phyloP scores from a whole-genome alignment of 2,113 vertebrate species.

The Xiphophorus maculatus region DNA sequence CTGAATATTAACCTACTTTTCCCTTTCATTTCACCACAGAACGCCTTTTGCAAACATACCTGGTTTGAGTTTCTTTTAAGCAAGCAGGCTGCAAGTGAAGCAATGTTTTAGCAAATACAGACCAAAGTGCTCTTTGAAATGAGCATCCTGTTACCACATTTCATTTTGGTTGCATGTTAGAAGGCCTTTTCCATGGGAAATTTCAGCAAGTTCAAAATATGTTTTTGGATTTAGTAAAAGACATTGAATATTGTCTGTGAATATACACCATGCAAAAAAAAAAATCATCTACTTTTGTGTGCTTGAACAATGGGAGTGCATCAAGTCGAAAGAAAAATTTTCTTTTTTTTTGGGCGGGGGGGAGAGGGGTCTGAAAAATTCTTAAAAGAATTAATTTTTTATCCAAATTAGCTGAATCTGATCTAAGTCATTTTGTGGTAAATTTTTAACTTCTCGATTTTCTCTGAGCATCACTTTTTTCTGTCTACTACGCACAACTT shows the following conservation, averaged over 20 bases:
- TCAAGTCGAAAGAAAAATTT: neutral
- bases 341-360: no score
- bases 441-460: neutral
- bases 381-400: no score
- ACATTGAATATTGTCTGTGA: constrained; percentile 47
- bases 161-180: constrained; percentile 62
- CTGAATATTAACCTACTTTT: constrained; percentile 28
- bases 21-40: constrained; percentile 25
- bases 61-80: constrained; percentile 48
- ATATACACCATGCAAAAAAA: constrained; percentile 38
- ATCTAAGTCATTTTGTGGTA: no score
- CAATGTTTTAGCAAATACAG: constrained; percentile 71
- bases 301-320: neutral
- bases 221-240: constrained; percentile 56
- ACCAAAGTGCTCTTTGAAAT: constrained; percentile 69
- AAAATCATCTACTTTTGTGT: neutral
- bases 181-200: constrained; percentile 55
- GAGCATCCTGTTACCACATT: constrained; percentile 51
- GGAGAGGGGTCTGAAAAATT: no score
- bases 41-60: constrained; percentile 35
- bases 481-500: neutral
- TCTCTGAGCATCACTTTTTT: neutral
- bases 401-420: no score
- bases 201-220: constrained; percentile 51
- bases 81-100: constrained; percentile 61